phyloP scores from a whole-genome alignment of 2,888 invertebrate genomes.

The Abrostola triplasia region DNA sequence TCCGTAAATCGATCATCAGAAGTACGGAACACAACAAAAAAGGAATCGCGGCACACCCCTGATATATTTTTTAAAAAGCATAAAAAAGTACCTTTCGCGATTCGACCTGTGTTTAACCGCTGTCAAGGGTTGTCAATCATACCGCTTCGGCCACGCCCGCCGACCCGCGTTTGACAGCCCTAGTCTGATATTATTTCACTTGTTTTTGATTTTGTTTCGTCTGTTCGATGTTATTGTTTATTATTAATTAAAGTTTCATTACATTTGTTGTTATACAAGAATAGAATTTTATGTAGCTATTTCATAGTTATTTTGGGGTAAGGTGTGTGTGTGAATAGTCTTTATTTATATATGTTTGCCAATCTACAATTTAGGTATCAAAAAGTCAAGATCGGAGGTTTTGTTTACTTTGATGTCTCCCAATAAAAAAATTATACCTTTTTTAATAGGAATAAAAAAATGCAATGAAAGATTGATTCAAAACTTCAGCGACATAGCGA shows the following conservation, averaged over 20 bases:
- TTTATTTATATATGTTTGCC: too few relatives aligned
- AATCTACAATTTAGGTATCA: too few relatives aligned
- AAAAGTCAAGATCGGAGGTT: too few relatives aligned
- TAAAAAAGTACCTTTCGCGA: constrained; percentile 80
- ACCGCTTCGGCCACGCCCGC: constrained; percentile 64
- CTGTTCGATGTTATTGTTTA: constrained; percentile 55
- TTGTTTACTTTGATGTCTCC: too few relatives aligned
- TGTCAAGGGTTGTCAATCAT: constrained; percentile 85
- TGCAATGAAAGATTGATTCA: too few relatives aligned
- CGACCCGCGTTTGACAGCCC: constrained; percentile 64
- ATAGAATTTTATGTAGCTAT: not conserved
- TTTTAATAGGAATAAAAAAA: too few relatives aligned
- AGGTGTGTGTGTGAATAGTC: too few relatives aligned
- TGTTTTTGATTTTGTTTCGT: constrained; percentile 55
- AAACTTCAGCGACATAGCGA: too few relatives aligned
- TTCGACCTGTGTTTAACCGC: constrained; percentile 85
- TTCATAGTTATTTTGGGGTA: not conserved
- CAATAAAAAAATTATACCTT: too few relatives aligned
- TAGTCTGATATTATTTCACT: constrained; percentile 58
- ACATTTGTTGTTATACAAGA: constrained; percentile 11
- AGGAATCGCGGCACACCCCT: constrained; percentile 54
- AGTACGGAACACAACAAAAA: constrained; percentile 63
- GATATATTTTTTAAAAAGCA: constrained; percentile 54
- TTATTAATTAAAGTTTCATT: constrained; percentile 48
- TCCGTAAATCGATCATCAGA: constrained; percentile 16